phyloP scores from a whole-genome alignment of 2,797 vertebrate genomes.

The Octomys mimax region DNA sequence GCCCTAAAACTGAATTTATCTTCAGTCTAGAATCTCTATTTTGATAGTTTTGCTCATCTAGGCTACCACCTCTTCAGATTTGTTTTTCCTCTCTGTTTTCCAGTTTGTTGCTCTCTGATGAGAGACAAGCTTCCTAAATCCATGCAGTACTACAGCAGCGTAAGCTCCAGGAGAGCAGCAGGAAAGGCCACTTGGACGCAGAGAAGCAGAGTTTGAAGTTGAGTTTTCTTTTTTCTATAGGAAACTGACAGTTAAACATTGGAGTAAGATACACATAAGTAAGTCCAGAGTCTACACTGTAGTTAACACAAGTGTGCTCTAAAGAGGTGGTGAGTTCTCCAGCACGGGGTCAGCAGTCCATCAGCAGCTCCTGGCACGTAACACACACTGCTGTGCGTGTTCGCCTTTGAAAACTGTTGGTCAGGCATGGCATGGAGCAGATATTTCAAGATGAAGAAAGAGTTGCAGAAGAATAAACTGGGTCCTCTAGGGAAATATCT shows the following conservation, averaged over 20 bases:
- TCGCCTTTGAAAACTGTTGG: constrained; percentile 30
- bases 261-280: neutral
- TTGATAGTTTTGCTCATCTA: neutral
- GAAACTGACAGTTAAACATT: neutral
- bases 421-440: neutral
- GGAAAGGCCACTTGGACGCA: neutral
- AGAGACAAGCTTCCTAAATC: neutral
- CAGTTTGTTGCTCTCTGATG: neutral
- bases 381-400: neutral
- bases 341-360: neutral
- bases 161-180: rapidly evolving
- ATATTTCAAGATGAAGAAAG: constrained; percentile 4
- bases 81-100: neutral
- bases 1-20: neutral
- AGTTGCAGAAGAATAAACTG: neutral
- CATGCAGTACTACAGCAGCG: neutral
- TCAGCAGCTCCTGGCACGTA: neutral
- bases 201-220: neutral
- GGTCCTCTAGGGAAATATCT: neutral
- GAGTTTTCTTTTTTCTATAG: neutral
- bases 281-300: rapidly evolving
- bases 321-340: neutral
- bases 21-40: neutral
- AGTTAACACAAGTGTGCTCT: rapidly evolving
- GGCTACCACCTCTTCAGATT: neutral